Conservation (phyloP, 1,140 invertebrate genomes). For the Pachyrhynchus sulphureomaculatus region DNA sequence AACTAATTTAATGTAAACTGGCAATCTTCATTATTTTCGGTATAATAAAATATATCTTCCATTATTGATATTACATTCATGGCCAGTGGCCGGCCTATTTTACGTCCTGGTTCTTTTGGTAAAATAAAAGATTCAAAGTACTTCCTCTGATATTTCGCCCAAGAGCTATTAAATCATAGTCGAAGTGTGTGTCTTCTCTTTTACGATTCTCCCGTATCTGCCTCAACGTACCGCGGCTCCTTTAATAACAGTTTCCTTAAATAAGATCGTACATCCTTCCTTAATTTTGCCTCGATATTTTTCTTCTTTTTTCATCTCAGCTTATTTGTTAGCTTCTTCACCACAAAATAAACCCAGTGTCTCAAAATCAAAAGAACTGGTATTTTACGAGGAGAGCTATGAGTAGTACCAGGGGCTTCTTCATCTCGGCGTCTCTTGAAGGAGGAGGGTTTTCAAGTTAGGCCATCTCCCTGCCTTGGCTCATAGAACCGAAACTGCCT, state of each 20-base stretch:
- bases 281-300: not conserved
- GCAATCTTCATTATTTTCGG: too few relatives aligned
- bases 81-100: not conserved
- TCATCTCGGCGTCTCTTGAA: not conserved
- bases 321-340: not conserved
- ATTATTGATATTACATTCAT: not conserved
- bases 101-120: too few relatives aligned
- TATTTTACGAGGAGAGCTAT: not conserved
- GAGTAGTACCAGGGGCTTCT: not conserved
- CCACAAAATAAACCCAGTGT: not conserved
- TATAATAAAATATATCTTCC: conserved; percentile 1
- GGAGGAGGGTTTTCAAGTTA: too few relatives aligned
- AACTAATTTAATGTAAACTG: not conserved
- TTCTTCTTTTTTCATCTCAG: not conserved
- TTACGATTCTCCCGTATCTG: not conserved
- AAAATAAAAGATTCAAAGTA: not conserved
- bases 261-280: too few relatives aligned
- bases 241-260: too few relatives aligned
- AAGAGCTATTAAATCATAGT: not conserved
- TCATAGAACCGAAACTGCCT: too few relatives aligned
- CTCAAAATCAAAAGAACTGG: not conserved
- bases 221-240: too few relatives aligned
- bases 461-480: too few relatives aligned
- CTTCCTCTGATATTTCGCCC: not conserved
- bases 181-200: too few relatives aligned